Evolutionary conservation across 2,888 invertebrate species (phyloP).

Genomic region (Xanthorhoe spadicearia): DNA sequence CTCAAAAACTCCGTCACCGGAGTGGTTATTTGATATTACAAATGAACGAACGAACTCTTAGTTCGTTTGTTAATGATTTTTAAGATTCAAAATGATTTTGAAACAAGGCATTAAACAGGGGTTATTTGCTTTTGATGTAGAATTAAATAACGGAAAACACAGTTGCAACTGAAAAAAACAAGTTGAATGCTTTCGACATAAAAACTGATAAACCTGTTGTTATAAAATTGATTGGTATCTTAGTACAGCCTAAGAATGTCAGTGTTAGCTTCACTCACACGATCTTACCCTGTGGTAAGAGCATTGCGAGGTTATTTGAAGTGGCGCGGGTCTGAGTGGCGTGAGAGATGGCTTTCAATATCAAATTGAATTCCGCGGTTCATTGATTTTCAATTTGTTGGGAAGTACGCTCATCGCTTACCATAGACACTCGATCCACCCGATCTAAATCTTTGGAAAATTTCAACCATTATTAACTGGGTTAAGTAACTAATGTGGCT

Average conservation of each 20-base stretch:
- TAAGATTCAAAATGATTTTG: too few species aligned
- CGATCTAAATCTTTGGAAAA: conserved; percentile 73
- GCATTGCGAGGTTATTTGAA: conserved; percentile 9
- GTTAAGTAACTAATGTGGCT: not conserved
- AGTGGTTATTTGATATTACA: too few species aligned
- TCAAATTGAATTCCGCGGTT: conserved; percentile 88
- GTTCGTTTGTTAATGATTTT: too few species aligned
- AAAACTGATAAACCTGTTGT: too few species aligned
- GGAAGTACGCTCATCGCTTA: conserved; percentile 78
- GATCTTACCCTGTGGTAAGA: conserved; percentile 2
- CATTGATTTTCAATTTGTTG: conserved; percentile 86
- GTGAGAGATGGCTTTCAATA: conserved; percentile 86
- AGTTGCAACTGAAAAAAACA: too few species aligned
- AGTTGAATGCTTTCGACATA: too few species aligned
- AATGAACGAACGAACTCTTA: too few species aligned
- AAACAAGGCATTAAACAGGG: too few species aligned
- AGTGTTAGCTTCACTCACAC: not conserved
- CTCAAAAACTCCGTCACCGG: too few species aligned
- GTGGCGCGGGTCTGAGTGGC: conserved; percentile 56
- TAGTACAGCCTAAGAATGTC: not conserved
- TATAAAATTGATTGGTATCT: too few species aligned
- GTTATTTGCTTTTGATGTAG: too few species aligned
- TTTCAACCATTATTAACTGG: conserved; percentile 36
- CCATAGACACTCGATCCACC: conserved; percentile 71
- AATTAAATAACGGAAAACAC: too few species aligned